Percentiles rank a stretch among this genome's conserved stretches.
phyloP scores from a whole-genome alignment of 2,797 vertebrate species.

The Discoglossus pictus region DNA sequence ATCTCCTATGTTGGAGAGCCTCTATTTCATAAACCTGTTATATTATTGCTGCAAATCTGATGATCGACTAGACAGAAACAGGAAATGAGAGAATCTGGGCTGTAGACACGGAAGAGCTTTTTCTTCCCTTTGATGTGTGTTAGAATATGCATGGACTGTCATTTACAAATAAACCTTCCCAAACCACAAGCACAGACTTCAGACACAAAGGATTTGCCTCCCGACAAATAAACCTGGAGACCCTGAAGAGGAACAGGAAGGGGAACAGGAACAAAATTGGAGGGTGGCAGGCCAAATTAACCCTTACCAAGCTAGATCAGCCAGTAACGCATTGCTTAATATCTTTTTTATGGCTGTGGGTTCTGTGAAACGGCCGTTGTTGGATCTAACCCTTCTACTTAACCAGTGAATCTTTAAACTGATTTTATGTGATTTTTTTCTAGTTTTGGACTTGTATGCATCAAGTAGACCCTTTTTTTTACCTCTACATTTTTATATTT shows the following conservation, averaged over 20 bases:
- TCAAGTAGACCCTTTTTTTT: too few relatives aligned
- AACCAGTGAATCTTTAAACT: too few relatives aligned
- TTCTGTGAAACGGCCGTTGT: too few relatives aligned
- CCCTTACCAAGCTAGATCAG: background rate
- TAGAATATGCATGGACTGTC: conserved; percentile 36
- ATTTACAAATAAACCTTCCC: conserved; percentile 43
- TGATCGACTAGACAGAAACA: conserved; percentile 37
- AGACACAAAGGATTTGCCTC: conserved; percentile 30
- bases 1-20: conserved; percentile 33
- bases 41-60: conserved; percentile 43
- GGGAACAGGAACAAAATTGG: conserved; percentile 1
- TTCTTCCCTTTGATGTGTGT: conserved; percentile 39
- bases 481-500: too few relatives aligned
- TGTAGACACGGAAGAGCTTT: conserved; percentile 33
- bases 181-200: conserved; percentile 26
- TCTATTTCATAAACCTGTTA: conserved; percentile 14
- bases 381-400: too few relatives aligned
- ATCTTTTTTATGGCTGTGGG: too few relatives aligned
- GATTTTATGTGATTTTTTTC: too few relatives aligned
- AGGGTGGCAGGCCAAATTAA: conserved; percentile 6
- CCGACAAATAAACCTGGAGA: conserved; percentile 4
- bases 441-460: too few relatives aligned
- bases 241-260: background rate
- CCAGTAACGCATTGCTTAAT: too few relatives aligned
- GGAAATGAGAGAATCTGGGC: conserved; percentile 47